Percentiles rank a stretch among this genome's conserved stretches.
Evolutionary conservation across 2,113 vertebrate species (phyloP).

Genomic region (Sinocyclocheilus rhinocerous): DNA sequence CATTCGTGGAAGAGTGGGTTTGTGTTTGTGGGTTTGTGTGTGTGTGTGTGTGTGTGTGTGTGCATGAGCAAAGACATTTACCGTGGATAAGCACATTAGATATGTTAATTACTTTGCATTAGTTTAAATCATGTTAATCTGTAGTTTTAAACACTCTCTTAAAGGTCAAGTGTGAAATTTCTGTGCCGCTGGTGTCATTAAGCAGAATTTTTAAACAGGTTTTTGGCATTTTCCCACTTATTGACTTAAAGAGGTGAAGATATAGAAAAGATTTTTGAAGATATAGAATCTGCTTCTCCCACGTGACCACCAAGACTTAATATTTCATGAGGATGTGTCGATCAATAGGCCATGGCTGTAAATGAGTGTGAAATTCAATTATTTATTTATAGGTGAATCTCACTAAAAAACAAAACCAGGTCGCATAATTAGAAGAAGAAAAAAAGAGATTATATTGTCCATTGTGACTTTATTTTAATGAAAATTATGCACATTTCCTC

Average conservation of each 20-base stretch:
- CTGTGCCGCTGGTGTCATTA: background rate
- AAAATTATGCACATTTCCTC: too few relatives aligned
- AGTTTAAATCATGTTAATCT: conserved; percentile 23
- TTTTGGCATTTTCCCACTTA: background rate
- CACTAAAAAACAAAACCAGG: background rate
- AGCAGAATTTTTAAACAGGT: background rate
- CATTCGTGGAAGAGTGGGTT: background rate
- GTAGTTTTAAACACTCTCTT: background rate
- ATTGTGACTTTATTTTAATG: too few relatives aligned
- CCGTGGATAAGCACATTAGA: conserved; percentile 7
- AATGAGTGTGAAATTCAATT: background rate
- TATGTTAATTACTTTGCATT: background rate
- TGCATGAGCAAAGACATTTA: conserved; percentile 7
- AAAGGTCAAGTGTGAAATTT: conserved; percentile 3
- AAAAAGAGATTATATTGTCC: background rate
- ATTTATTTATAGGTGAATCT: background rate
- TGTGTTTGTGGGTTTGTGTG: background rate
- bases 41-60: too few relatives aligned
- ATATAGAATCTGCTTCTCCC: background rate
- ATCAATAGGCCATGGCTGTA: background rate
- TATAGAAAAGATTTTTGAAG: background rate
- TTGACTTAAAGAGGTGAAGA: background rate
- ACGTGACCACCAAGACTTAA: background rate
- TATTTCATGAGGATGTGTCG: background rate
- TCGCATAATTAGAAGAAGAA: background rate